Evolutionary conservation across 2,113 vertebrate genomes (phyloP).

Genomic region (Scomber scombrus): DNA sequence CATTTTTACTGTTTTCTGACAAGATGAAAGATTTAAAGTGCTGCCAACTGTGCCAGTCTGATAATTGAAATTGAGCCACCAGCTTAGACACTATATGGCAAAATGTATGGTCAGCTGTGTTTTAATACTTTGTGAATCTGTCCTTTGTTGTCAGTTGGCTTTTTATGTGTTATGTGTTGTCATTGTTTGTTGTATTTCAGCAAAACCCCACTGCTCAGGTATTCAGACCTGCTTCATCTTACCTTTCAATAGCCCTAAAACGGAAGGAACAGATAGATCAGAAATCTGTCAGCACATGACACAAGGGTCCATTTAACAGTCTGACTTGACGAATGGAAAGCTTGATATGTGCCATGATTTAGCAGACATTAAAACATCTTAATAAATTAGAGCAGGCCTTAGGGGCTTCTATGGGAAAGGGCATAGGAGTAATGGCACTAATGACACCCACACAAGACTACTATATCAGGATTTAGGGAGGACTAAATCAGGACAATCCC

Average conservation of each 20-base stretch:
- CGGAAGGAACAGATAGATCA: slow-evolving; percentile 54
- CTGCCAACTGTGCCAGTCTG: slow-evolving; percentile 77
- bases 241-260: slow-evolving; percentile 42
- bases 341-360: slow-evolving; percentile 73
- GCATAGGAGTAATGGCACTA: slow-evolving; percentile 74
- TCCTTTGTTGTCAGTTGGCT: slow-evolving; percentile 68
- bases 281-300: slow-evolving; percentile 59
- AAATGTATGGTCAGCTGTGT: slow-evolving; percentile 71
- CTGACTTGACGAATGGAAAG: slow-evolving; percentile 73
- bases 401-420: slow-evolving; percentile 69
- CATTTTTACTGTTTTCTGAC: slow-evolving; percentile 10
- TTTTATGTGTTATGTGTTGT: slow-evolving; percentile 53
- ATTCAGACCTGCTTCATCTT: slow-evolving; percentile 59
- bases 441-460: slow-evolving; percentile 69
- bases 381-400: slow-evolving; percentile 76
- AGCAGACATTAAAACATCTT: slow-evolving; percentile 79
- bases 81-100: slow-evolving; percentile 72
- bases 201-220: slow-evolving; percentile 66
- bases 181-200: slow-evolving; percentile 64
- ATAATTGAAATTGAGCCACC: slow-evolving; percentile 72
- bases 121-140: slow-evolving; percentile 68
- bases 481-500: slow-evolving; percentile 73
- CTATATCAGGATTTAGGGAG: slow-evolving; percentile 73
- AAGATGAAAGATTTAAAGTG: slow-evolving; percentile 61
- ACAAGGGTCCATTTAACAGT: slow-evolving; percentile 66